Conservation (phyloP, 2,113 vertebrate genomes). For the Dermatemys mawii region DNA sequence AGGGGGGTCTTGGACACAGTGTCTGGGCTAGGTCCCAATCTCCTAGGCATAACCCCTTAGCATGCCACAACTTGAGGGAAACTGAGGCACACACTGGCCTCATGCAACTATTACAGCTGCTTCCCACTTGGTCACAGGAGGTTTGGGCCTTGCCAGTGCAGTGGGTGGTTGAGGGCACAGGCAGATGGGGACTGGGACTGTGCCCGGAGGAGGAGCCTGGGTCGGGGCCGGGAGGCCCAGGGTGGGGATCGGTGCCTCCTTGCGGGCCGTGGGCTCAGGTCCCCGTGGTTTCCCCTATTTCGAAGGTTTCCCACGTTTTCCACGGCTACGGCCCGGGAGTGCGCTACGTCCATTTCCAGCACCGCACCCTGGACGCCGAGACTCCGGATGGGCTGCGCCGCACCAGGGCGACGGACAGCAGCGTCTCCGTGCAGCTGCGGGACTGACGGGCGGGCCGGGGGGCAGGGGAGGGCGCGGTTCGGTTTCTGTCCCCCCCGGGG, state of each 20-base stretch:
- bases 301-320: conserved; percentile 75
- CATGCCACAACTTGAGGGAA: background rate
- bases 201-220: background rate
- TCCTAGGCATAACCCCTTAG: too few relatives aligned
- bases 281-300: background rate
- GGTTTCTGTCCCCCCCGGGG: background rate
- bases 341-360: conserved; percentile 82
- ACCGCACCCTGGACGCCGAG: conserved; percentile 82
- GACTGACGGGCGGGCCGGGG: conserved; percentile 57
- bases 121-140: too few relatives aligned
- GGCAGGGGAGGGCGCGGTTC: background rate
- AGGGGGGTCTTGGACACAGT: background rate
- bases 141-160: too few relatives aligned
- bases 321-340: conserved; percentile 68
- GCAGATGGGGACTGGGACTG: too few relatives aligned
- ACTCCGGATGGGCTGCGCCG: conserved; percentile 67
- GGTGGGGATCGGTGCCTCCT: background rate
- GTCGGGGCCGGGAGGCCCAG: too few relatives aligned
- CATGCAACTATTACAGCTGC: background rate
- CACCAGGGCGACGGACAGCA: conserved; percentile 80
- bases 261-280: background rate
- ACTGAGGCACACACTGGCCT: background rate
- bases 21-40: conserved; percentile 60
- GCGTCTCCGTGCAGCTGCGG: conserved; percentile 75
- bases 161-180: background rate